phyloP scores from a whole-genome alignment of 1,140 invertebrate genomes.

The Aricia agestis region DNA sequence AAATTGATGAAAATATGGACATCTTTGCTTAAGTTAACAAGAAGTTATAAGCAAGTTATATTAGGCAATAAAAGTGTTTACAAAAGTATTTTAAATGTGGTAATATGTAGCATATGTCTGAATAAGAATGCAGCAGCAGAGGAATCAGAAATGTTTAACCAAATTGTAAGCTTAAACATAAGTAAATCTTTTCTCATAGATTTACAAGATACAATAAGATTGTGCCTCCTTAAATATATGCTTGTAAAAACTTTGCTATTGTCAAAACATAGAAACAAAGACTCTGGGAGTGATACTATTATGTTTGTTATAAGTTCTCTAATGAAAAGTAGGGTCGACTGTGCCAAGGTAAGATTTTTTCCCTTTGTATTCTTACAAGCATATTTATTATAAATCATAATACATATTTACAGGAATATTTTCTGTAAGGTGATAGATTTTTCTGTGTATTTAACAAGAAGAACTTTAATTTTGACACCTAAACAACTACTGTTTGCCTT shows the following conservation, averaged over 20 bases:
- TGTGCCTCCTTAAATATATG: constrained; percentile 31
- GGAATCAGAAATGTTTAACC: constrained; percentile 31
- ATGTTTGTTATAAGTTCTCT: constrained; percentile 32
- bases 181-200: constrained; percentile 24
- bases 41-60: constrained; percentile 34
- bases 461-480: no score
- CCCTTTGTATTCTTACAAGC: not conserved
- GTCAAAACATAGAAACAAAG: constrained; percentile 37
- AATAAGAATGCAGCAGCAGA: constrained; percentile 29
- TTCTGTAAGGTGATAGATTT: no score
- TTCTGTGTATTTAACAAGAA: not conserved
- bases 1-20: constrained; percentile 31
- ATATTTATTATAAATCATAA: not conserved
- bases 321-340: constrained; percentile 34
- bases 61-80: constrained; percentile 31
- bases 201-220: constrained; percentile 28
- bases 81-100: constrained; percentile 38
- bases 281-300: constrained; percentile 39
- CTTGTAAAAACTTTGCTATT: constrained; percentile 34
- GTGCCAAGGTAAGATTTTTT: constrained; percentile 36
- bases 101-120: constrained; percentile 36
- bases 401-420: not conserved
- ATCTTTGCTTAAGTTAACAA: constrained; percentile 36
- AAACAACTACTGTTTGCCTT: no score
- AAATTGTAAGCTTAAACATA: constrained; percentile 45